Evolutionary conservation across 2,888 invertebrate species (phyloP), one percentile per base, ranked within the genome.

Genomic region (Aphodius granarius): DNA sequence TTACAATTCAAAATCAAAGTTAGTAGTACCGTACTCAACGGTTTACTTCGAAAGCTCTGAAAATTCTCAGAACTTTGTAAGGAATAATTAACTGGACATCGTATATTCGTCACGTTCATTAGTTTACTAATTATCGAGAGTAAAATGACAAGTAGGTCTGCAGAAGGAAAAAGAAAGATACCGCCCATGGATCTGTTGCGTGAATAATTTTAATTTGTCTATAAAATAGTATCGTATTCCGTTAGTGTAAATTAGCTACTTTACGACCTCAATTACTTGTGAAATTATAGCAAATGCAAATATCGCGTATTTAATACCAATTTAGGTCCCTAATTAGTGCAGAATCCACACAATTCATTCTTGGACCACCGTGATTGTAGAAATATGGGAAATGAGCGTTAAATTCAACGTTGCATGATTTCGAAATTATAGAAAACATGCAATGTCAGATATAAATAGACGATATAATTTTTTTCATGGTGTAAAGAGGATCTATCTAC

Each of bases 231-330:
- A 73, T 66, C 22, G 43, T 43, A 19, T 17, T 19, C 23, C 65
- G 62, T 22, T 20, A 21, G 23, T 66, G 73, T 66, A 73, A 73
- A 73, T 66, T 66, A 73, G 18, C 65, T n/a, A 73, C 66, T 73
- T 73, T 66, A 73, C 22, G 23, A 17, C 66, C n/a, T 65, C 66
- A 65, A 73, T 66, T 73, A 66, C 19, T 17, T 66, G 73, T 73
- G 66, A 73, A 73, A 66, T 66, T 43, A 20, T 73, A 66, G 21
- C 66, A 73, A 73, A 73, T 73, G 73, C 62, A 73, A 73, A 66
- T 66, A 16, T 73, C n/a, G 22, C 18, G 66, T 73, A 73, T 66
- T 73, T 66, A 66, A 66, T 17, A 43, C 9, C 13, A 43, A 43
- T 43, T 43, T 43, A 43, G 43, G 13, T 43, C 43, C 43, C 43